A percentile compares a stretch with the other conserved stretches of the same genome.
Conservation (phyloP, 2,113 vertebrate genomes). For the Embiotoca jacksoni region DNA sequence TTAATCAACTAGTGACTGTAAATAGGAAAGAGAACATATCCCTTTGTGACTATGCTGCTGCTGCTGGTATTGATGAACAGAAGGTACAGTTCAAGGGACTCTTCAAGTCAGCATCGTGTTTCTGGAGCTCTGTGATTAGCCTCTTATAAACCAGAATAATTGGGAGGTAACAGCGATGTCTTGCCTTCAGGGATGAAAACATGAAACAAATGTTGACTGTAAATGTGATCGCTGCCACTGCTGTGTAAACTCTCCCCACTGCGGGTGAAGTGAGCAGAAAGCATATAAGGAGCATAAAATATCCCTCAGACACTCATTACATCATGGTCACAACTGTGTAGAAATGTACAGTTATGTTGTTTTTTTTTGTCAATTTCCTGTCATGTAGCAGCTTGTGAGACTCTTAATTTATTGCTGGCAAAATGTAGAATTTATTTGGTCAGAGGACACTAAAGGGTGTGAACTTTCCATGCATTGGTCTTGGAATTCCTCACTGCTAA, state of each 20-base stretch:
- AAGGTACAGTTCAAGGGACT: conserved; percentile 9
- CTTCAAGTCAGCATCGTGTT: not conserved
- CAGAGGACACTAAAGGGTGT: conserved; percentile 39
- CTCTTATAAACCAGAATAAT: conserved; percentile 54
- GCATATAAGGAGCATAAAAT: conserved; percentile 9
- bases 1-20: not conserved
- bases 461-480: conserved; percentile 39
- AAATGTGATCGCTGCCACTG: conserved; percentile 47
- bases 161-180: conserved; percentile 26
- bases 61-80: conserved; percentile 3
- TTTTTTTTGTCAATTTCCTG: conserved; percentile 11
- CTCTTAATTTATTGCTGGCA: conserved; percentile 13
- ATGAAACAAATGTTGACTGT: conserved; percentile 49
- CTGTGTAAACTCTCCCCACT: conserved; percentile 31
- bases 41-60: not conserved
- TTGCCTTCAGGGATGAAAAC: conserved; percentile 45
- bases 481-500: conserved; percentile 63
- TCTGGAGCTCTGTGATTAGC: conserved; percentile 24
- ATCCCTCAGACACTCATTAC: conserved; percentile 54
- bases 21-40: not conserved
- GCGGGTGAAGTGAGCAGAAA: conserved; percentile 3
- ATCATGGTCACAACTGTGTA: conserved; percentile 9
- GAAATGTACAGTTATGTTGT: conserved; percentile 2
- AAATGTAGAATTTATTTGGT: conserved; percentile 36
- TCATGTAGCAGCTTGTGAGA: conserved; percentile 24